These are phyloP conservation scores for Eupithecia exiguata DNA, from an alignment of 2,888 invertebrate species.

Conservation along the genomic window DNA sequence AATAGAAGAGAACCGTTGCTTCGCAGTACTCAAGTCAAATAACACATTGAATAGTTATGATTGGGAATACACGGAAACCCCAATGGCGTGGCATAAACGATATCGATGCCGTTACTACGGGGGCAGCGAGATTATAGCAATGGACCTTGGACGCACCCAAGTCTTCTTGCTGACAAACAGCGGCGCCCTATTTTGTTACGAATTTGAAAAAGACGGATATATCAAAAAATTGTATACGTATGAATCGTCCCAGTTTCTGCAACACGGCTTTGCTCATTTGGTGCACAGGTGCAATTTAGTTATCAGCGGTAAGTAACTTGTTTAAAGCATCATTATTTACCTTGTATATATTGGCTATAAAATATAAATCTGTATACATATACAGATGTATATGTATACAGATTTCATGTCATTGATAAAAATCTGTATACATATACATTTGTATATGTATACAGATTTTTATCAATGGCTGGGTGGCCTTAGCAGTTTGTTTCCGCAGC, in stretches of 20 bases:
- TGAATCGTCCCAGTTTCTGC: background rate
- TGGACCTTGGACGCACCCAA: slow-evolving; percentile 45
- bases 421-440: too few species aligned
- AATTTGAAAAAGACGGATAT: background rate
- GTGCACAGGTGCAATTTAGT: background rate
- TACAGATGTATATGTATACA: too few species aligned
- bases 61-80: background rate
- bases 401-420: too few species aligned
- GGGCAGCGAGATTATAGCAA: slow-evolving; percentile 15
- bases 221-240: background rate
- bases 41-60: background rate
- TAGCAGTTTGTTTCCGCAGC: too few species aligned
- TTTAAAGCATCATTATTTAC: background rate
- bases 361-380: too few species aligned
- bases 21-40: background rate
- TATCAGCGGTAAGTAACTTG: background rate
- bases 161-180: slow-evolving; percentile 49
- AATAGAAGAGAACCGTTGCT: slow-evolving; percentile 3
- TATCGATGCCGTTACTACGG: background rate
- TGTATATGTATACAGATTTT: too few species aligned
- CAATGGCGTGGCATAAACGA: background rate
- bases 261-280: background rate
- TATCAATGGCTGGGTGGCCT: too few species aligned
- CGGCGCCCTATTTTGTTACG: background rate
- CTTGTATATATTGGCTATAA: too few species aligned